Evolutionary conservation across 2,113 vertebrate species (phyloP), one percentile per base, ranked within the genome.

Genomic region (Mungos mungo): DNA sequence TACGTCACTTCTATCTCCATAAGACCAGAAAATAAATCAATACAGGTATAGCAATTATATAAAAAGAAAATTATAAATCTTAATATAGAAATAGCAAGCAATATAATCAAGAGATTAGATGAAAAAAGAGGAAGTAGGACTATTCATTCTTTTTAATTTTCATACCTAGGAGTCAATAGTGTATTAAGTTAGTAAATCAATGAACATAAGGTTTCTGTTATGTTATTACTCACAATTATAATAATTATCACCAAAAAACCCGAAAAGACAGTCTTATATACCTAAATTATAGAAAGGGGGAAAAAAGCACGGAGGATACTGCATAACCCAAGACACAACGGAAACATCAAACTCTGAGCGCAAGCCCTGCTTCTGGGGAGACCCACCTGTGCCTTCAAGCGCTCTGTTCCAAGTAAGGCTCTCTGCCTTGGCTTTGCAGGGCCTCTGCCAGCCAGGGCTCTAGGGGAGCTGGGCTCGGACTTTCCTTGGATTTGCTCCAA

Each of bases 11-110:
- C 52, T 25, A 83, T 29, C 25, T 83, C 60, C 41, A 33, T 29
- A 88, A 54, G 81, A 12, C 35, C 57, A 54, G 27, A 82, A 95
- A 95, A 76, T 52, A 95, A 76, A 68, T 77, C 41, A 50, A 71
- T 66, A 68, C 31, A 76, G 33, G 23, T 31, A 68, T 4, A 57
- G 47, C n/a, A 89, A 68, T 68, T 89, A 47, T n/a, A 41, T 68
- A 82, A 72, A 94, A 77, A 77, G 5, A 86, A 93, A 92, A 92
- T 50, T 69, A 57, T 18, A 88, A 69, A 89, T 89, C 45, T 69
- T 65, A 23, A 50, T 81, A 60, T 41, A 76, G 72, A 92, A 88
- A 68, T 47, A 81, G 45, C 50, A 81, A 57, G 19, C 15, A 47
- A 72, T 52, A 79, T 10, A 69, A 94, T 21, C 29, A 69, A 87